A percentile compares a stretch with the other conserved stretches of the same genome.
These are phyloP conservation scores for Cryptophagus acutangulus DNA, from an alignment of 2,888 invertebrate species.

Conservation along the genomic window DNA sequence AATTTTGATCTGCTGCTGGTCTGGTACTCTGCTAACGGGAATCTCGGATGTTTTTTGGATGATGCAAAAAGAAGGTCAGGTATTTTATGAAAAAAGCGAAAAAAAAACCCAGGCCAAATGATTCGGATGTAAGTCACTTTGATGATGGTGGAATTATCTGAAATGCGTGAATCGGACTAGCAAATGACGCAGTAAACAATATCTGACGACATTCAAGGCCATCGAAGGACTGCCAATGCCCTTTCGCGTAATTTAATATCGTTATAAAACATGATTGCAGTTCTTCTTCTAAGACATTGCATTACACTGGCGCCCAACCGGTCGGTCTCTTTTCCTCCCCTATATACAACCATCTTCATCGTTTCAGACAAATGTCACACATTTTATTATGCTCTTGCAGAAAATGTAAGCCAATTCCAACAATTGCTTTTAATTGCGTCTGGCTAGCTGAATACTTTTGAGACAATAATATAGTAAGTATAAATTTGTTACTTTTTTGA, in stretches of 20 bases:
- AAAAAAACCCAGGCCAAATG: background rate
- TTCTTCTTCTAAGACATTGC: too few relatives aligned
- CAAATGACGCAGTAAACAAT: slow-evolving; percentile 39
- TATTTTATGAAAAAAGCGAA: too few relatives aligned
- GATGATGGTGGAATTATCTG: slow-evolving; percentile 20
- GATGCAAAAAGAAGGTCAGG: too few relatives aligned
- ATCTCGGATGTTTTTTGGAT: slow-evolving; percentile 8
- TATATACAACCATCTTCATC: too few relatives aligned
- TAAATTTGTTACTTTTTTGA: too few relatives aligned
- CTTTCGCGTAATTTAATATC: slow-evolving; percentile 37
- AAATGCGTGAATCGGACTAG: slow-evolving; percentile 36
- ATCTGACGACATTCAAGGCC: slow-evolving; percentile 39
- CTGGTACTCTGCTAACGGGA: too few relatives aligned
- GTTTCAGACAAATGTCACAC: slow-evolving; percentile 15
- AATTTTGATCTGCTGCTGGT: too few relatives aligned
- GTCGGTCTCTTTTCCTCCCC: background rate
- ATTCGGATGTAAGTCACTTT: background rate
- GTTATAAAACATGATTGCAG: slow-evolving; percentile 34
- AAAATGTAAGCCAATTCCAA: too few relatives aligned
- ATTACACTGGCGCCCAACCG: slow-evolving; percentile 27
- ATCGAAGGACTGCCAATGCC: slow-evolving; percentile 40
- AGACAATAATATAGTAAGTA: too few relatives aligned
- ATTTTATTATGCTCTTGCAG: slow-evolving; percentile 15
- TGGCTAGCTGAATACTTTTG: too few relatives aligned
- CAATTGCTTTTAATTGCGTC: too few relatives aligned